Evolutionary conservation across 1,140 invertebrate species (phyloP), one percentile per base, ranked within the genome.

Genomic region (Sycophila sp.): DNA sequence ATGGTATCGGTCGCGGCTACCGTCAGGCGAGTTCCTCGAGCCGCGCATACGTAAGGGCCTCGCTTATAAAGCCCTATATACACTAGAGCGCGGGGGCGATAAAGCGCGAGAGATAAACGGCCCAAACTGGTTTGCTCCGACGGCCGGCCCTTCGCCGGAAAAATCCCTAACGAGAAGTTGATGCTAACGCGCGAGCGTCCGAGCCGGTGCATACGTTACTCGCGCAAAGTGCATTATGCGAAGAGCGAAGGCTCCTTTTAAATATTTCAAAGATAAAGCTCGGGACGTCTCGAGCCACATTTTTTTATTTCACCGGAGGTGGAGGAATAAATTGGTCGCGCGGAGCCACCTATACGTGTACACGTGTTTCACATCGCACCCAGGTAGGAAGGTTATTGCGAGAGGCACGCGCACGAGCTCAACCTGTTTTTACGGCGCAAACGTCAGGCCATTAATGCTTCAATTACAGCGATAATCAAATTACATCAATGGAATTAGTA

Each of bases 141-240:
- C 68, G 49, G n/a, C n/a, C 1, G 19, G 10, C 19, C 2, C 62
- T n/a, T n/a, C n/a, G 28, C 26, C 30, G 47, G 51, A 65, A 77
- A 77, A 79, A 76, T 72, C 60, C 71, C 71, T 76, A 77, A 79
- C 77, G 77, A 77, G 77, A 76, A 75, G 71, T 73, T 74, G 49
- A 77, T 75, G 74, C 76, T 74, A 77, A 75, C 68, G 75, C 65
- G 59, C 30, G 38, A 24, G 3, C 51, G 47, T 58, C 60, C 62
- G 53, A 34, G 49, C 38, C 10, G 11, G 22, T n/a, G n/a, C 24
- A 7, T 40, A 26, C 58, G 38, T n/a, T n/a, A n/a, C 24, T 0
- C 22, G 58, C 24, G n/a, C n/a, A n/a, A n/a, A n/a, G 24, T 17
- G 6, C 11, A 4, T 30, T 6, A 2, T 30, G 38, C 34, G 2